phyloP scores from a whole-genome alignment of 2,888 invertebrate species.

The Invenusta paracnida region DNA sequence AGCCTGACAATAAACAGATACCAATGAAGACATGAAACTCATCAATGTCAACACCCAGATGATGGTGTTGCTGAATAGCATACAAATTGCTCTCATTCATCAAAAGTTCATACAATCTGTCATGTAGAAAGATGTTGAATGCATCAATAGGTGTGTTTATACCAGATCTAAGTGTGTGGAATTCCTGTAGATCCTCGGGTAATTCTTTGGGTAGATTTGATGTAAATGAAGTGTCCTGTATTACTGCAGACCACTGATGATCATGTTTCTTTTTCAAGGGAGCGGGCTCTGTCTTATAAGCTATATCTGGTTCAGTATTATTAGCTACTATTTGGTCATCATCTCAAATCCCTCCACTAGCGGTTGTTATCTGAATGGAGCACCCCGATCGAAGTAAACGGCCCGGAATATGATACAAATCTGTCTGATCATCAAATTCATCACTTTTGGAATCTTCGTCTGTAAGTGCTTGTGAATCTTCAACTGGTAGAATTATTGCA shows the following conservation, averaged over 20 bases:
- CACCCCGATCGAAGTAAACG: neutral
- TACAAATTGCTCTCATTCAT: slow-evolving; percentile 10
- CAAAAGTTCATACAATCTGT: neutral
- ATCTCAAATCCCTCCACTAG: neutral
- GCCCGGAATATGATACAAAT: neutral
- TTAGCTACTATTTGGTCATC: neutral
- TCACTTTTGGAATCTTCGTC: neutral
- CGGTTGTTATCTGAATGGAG: neutral
- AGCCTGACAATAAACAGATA: slow-evolving; percentile 18
- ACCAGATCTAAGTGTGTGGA: neutral
- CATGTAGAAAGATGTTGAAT: neutral
- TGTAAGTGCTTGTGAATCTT: neutral
- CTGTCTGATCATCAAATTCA: neutral
- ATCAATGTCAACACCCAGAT: neutral
- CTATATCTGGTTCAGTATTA: neutral
- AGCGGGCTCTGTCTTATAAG: neutral
- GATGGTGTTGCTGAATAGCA: neutral
- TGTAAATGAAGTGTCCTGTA: no score
- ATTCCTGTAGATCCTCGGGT: neutral
- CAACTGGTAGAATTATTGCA: neutral
- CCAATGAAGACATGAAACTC: neutral
- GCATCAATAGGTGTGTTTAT: neutral
- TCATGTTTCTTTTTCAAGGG: neutral
- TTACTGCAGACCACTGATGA: neutral
- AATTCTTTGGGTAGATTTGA: neutral